Evolutionary conservation across 1,140 invertebrate species (phyloP).

Genomic region (Drosophila triauraria): DNA sequence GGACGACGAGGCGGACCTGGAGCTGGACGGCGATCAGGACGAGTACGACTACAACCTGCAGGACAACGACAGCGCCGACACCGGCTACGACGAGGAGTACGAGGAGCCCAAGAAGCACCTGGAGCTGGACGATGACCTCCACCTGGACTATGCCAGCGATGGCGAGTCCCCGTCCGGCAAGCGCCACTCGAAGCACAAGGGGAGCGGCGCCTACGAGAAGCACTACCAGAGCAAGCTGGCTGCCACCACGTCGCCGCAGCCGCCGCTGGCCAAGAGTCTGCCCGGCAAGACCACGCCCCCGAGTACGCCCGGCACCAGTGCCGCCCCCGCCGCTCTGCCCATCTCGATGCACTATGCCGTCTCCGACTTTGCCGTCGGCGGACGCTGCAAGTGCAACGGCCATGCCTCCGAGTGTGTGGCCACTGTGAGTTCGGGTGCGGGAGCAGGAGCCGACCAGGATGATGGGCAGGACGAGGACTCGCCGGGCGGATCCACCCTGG

Average conservation of each 20-base stretch:
- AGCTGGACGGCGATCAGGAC: slow-evolving; percentile 75
- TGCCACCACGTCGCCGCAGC: slow-evolving; percentile 36
- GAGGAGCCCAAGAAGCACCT: slow-evolving; percentile 82
- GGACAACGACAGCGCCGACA: slow-evolving; percentile 78
- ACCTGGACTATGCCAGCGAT: slow-evolving; percentile 80
- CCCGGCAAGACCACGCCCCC: slow-evolving; percentile 19
- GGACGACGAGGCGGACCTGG: slow-evolving; percentile 75
- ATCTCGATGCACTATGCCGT: slow-evolving; percentile 93
- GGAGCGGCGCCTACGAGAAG: slow-evolving; percentile 68
- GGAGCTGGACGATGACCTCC: slow-evolving; percentile 76
- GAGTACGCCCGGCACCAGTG: slow-evolving; percentile 27
- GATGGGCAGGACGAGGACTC: slow-evolving; percentile 86
- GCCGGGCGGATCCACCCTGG: slow-evolving; percentile 17
- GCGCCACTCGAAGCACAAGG: slow-evolving; percentile 66
- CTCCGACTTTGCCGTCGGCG: slow-evolving; percentile 98
- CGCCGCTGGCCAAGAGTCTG: slow-evolving; percentile 4
- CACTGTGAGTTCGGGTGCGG: slow-evolving; percentile 27
- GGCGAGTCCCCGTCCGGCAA: slow-evolving; percentile 47
- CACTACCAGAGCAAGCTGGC: slow-evolving; percentile 67
- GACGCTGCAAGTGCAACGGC: slow-evolving; percentile 99
- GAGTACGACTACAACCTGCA: slow-evolving; percentile 82
- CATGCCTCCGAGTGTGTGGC: slow-evolving; percentile 94
- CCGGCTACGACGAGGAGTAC: slow-evolving; percentile 84
- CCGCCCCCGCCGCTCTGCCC: slow-evolving; percentile 72
- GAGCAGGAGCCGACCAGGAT: slow-evolving; percentile 35